Evolutionary conservation across 2,113 vertebrate genomes (phyloP).

Genomic region (Siniperca knerii): DNA sequence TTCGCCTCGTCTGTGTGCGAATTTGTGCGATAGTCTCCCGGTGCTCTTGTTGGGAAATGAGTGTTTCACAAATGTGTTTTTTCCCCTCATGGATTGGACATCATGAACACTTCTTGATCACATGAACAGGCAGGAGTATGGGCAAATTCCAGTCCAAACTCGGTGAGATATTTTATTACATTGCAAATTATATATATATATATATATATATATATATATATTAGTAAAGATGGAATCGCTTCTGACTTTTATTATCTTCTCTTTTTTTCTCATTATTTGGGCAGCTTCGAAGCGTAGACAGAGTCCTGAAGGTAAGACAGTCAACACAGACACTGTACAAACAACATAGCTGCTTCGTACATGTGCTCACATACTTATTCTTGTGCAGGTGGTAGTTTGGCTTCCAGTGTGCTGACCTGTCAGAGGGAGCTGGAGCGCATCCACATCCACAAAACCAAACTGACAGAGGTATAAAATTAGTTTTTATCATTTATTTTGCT

Average conservation of each 20-base stretch:
- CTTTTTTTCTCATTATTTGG: slow-evolving; percentile 12
- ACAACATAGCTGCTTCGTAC: background rate
- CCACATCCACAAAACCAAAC: slow-evolving; percentile 37
- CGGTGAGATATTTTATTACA: slow-evolving; percentile 55
- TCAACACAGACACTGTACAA: background rate
- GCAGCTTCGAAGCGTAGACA: slow-evolving; percentile 74
- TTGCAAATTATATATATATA: no score
- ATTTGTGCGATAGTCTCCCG: background rate
- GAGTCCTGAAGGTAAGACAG: slow-evolving; percentile 75
- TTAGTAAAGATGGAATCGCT: background rate
- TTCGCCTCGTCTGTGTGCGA: background rate
- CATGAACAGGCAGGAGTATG: slow-evolving; percentile 49
- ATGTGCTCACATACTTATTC: background rate
- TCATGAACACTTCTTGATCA: slow-evolving; percentile 17
- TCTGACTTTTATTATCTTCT: background rate
- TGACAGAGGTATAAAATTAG: slow-evolving; percentile 45
- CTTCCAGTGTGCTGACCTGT: slow-evolving; percentile 52
- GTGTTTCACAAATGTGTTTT: background rate
- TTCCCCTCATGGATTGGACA: background rate
- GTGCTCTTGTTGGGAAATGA: background rate
- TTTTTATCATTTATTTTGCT: background rate
- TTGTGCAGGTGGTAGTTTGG: slow-evolving; percentile 69
- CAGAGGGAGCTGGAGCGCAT: slow-evolving; percentile 49
- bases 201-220: no score
- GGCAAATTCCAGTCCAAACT: slow-evolving; percentile 79